These are phyloP conservation scores for Druon quercuslanigerum DNA, from an alignment of 1,140 invertebrate genomes.

Conservation along the genomic window DNA sequence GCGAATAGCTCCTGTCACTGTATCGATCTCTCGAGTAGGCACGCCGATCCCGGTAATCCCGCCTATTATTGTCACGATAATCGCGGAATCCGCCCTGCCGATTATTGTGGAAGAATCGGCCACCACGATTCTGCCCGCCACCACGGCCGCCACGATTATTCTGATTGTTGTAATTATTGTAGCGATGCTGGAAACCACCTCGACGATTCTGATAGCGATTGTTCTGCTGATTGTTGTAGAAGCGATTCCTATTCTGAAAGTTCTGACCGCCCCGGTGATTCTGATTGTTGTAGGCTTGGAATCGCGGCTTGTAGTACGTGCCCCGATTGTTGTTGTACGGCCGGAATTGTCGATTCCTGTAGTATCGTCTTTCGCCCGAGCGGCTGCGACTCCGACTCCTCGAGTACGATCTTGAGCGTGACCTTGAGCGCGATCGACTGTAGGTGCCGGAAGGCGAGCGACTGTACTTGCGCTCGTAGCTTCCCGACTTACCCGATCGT, in stretches of 20 bases:
- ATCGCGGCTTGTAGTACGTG: slow-evolving; percentile 85
- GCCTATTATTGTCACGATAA: slow-evolving; percentile 77
- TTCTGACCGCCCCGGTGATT: slow-evolving; percentile 67
- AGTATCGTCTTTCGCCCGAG: slow-evolving; percentile 78
- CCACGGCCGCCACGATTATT: slow-evolving; percentile 34
- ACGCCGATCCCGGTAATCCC: slow-evolving; percentile 78
- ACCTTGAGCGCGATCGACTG: slow-evolving; percentile 76
- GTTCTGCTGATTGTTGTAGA: slow-evolving; percentile 68
- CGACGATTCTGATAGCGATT: slow-evolving; percentile 67
- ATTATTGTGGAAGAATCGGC: slow-evolving; percentile 77
- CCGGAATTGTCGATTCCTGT: slow-evolving; percentile 73
- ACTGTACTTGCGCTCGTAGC: slow-evolving; percentile 76
- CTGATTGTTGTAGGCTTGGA: slow-evolving; percentile 78
- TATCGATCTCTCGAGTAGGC: slow-evolving; percentile 71
- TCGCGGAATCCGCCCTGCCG: slow-evolving; percentile 80
- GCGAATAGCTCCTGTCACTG: slow-evolving; percentile 78
- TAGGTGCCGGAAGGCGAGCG: slow-evolving; percentile 75
- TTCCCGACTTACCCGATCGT: slow-evolving; percentile 76
- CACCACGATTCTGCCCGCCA: slow-evolving; percentile 59
- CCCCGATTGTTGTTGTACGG: slow-evolving; percentile 82
- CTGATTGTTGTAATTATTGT: slow-evolving; percentile 34
- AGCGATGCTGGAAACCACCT: slow-evolving; percentile 45
- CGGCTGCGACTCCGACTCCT: slow-evolving; percentile 76
- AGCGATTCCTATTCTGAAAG: slow-evolving; percentile 71
- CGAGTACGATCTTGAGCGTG: slow-evolving; percentile 79